These are phyloP conservation scores for Formica selysi DNA, from an alignment of 1,140 invertebrate species.

Conservation along the genomic window DNA sequence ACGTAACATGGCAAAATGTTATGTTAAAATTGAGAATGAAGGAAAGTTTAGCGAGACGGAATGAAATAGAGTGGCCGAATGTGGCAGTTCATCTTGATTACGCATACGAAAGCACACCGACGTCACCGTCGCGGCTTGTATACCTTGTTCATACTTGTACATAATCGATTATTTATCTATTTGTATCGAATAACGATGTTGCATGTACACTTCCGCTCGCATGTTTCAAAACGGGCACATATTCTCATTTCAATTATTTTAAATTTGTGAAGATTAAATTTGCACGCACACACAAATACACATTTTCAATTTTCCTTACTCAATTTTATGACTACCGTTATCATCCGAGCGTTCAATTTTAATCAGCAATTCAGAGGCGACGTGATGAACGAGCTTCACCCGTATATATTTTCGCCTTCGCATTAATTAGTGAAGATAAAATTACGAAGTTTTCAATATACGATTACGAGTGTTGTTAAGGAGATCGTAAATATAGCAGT, in stretches of 20 bases:
- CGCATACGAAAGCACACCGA: slow-evolving; percentile 46
- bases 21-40: too few species aligned
- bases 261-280: background rate
- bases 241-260: slow-evolving; percentile 5
- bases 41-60: slow-evolving; percentile 6
- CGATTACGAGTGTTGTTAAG: background rate
- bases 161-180: slow-evolving; percentile 80
- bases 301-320: background rate
- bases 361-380: slow-evolving; percentile 29
- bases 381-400: background rate
- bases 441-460: background rate
- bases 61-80: background rate
- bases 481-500: background rate
- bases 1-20: background rate
- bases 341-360: slow-evolving; percentile 5
- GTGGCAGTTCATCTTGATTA: slow-evolving; percentile 6
- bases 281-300: background rate
- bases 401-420: background rate
- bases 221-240: background rate
- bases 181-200: slow-evolving; percentile 67
- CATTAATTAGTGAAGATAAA: slow-evolving; percentile 25
- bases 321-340: background rate
- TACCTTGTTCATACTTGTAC: slow-evolving; percentile 84
- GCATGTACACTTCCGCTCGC: slow-evolving; percentile 58
- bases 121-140: slow-evolving; percentile 75